These are phyloP conservation scores for Nebria salina DNA, from an alignment of 2,888 invertebrate species.

Conservation along the genomic window DNA sequence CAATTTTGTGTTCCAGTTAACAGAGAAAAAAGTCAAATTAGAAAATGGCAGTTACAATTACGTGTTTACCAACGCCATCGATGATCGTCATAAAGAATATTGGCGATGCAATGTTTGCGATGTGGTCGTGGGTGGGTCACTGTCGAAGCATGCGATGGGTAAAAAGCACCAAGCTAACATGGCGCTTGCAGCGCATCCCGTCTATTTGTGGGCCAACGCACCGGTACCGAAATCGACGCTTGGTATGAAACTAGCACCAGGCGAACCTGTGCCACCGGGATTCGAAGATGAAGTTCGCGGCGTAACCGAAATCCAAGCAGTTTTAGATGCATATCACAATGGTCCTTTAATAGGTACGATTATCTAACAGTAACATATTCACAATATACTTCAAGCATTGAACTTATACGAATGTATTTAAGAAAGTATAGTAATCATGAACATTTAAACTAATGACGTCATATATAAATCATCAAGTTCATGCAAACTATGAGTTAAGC, in stretches of 20 bases:
- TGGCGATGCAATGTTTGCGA: constrained; percentile 61
- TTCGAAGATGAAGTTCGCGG: constrained; percentile 69
- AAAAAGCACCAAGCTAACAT: constrained; percentile 56
- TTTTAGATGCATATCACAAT: constrained; percentile 66
- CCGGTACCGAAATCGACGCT: constrained; percentile 14
- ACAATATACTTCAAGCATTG: too few species aligned
- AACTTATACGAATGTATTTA: too few species aligned
- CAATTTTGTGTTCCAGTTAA: constrained; percentile 20
- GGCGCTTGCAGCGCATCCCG: constrained; percentile 43
- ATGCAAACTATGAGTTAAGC: too few species aligned
- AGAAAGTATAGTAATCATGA: too few species aligned
- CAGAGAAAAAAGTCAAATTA: constrained; percentile 54
- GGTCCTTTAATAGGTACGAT: constrained; percentile 59
- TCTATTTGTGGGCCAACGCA: constrained; percentile 16
- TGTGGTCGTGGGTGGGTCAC: constrained; percentile 60
- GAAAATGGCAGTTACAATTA: constrained; percentile 58
- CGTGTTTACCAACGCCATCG: constrained; percentile 58
- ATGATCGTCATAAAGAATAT: constrained; percentile 57
- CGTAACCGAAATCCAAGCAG: constrained; percentile 63
- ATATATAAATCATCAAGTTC: too few species aligned
- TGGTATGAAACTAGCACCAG: constrained; percentile 63
- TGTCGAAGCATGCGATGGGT: constrained; percentile 61
- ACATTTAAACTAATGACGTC: too few species aligned
- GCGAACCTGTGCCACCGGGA: constrained; percentile 77
- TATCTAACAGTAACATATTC: background rate